Evolutionary conservation across 2,888 invertebrate genomes (phyloP), one percentile per base, ranked within the genome.

Genomic region (Aphidoletes aphidimyza): DNA sequence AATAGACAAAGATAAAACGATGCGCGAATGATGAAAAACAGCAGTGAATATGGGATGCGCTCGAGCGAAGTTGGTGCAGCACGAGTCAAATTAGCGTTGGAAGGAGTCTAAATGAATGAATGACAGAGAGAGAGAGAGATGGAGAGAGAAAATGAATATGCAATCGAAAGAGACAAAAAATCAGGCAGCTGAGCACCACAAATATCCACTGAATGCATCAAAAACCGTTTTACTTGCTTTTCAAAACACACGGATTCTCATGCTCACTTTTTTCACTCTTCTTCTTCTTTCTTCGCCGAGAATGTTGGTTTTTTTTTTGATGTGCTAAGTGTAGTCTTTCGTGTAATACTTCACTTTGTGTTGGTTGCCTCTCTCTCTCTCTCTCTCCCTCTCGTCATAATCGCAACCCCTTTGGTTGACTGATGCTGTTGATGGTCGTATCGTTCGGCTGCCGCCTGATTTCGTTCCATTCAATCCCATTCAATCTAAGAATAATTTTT

Each of bases 311-410:
- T 69, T 17, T 34, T 9, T 0, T 6, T 26, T 8, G 14, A 69
- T 69, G 26, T 69, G 34, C n/a, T 69, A 69, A 30, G 34, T 30
- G 34, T 69, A 69, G 26, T 54, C 54, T 30, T 69, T 30, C 69
- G 69, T 69, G 69, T 69, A 69, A 30, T 69, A 14, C 69, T 30
- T 69, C 30, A 34, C 34, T 69, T 69, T 69, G 34, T 69, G 69
- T 69, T 69, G 34, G 34, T 69, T 69, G 6, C 14, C 11, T 30
- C 11, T 22, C 3, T 26, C 2, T 26, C 2, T 54, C 2, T 22
- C 6, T 54, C 22, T 54, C 22, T 9, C 14, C 42, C 6, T 22
- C 69, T 30, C 11, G 11, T 14, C 69, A 69, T 34, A 3, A 1
- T 54, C n/a, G n/a, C n/a, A n/a, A n/a, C n/a, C n/a, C n/a, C n/a